Percentiles rank a stretch among this genome's conserved stretches.
These are phyloP conservation scores for Pocillopora verrucosa DNA, from an alignment of 64 coral and sea anemone genomes.

Conservation along the genomic window DNA sequence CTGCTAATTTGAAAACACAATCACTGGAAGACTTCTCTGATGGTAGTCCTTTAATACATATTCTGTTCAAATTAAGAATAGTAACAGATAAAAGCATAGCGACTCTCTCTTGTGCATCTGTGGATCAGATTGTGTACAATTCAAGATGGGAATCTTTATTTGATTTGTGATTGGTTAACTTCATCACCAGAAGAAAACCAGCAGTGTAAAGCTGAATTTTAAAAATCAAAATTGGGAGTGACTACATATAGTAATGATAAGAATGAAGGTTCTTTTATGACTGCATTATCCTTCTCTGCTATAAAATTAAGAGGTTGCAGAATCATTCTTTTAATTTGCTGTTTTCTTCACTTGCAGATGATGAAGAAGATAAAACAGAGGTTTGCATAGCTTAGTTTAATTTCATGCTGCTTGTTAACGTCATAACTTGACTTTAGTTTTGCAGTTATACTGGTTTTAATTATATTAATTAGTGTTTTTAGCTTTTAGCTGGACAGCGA, in stretches of 20 bases:
- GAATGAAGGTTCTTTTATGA: no score
- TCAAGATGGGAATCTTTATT: no score
- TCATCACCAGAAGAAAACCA: no score
- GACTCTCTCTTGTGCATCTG: no score
- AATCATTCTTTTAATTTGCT: background rate
- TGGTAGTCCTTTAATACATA: background rate
- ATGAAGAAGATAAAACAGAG: slow-evolving; percentile 87
- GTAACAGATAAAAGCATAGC: background rate
- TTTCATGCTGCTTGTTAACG: no score
- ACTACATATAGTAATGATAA: no score
- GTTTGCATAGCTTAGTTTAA: slow-evolving; percentile 15
- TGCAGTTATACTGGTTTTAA: background rate
- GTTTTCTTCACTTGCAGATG: background rate
- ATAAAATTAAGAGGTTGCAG: no score
- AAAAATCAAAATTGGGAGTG: no score
- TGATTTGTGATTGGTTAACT: no score
- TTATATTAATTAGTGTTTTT: background rate
- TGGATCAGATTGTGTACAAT: no score
- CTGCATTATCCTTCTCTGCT: no score
- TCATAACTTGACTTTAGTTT: background rate
- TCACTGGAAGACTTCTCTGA: slow-evolving; percentile 30
- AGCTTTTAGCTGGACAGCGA: slow-evolving; percentile 78
- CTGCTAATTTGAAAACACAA: slow-evolving; percentile 17
- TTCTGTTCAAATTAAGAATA: background rate
- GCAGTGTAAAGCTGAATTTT: no score